A percentile compares a stretch with the other conserved stretches of the same genome.
Evolutionary conservation across 2,113 vertebrate species (phyloP).

Genomic region (Rhadina sibilatrix): DNA sequence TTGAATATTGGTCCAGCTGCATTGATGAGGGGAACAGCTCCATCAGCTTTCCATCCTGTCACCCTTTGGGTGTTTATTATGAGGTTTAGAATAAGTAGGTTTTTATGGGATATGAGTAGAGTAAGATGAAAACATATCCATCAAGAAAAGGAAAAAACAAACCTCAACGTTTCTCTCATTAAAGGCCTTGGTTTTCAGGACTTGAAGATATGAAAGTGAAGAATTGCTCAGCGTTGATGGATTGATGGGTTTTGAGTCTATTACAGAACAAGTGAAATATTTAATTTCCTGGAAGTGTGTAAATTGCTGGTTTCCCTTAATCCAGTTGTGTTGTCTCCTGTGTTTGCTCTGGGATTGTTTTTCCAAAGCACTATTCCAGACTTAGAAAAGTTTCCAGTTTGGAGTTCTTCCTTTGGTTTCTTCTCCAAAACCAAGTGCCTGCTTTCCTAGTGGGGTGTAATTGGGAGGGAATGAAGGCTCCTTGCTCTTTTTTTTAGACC

Average conservation of each 20-base stretch:
- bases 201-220: not conserved
- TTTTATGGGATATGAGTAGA: not conserved
- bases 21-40: accelerated
- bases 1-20: not conserved
- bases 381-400: not conserved
- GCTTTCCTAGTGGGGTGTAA: not conserved
- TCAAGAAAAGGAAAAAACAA: not conserved
- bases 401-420: not conserved
- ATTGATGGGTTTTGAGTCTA: not conserved
- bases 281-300: not conserved
- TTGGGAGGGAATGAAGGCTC: not conserved
- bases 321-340: not conserved
- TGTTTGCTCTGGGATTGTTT: not conserved
- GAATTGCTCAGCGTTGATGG: not conserved
- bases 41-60: not conserved
- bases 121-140: not conserved
- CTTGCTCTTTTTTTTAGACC: not conserved
- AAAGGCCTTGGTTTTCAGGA: not conserved
- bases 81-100: not conserved
- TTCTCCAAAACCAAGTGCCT: not conserved
- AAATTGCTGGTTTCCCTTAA: not conserved
- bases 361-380: not conserved
- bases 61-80: not conserved
- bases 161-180: not conserved
- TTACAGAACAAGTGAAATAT: not conserved